These are phyloP conservation scores for Pituophis catenifer DNA, from an alignment of 2,113 vertebrate species.

Conservation along the genomic window DNA sequence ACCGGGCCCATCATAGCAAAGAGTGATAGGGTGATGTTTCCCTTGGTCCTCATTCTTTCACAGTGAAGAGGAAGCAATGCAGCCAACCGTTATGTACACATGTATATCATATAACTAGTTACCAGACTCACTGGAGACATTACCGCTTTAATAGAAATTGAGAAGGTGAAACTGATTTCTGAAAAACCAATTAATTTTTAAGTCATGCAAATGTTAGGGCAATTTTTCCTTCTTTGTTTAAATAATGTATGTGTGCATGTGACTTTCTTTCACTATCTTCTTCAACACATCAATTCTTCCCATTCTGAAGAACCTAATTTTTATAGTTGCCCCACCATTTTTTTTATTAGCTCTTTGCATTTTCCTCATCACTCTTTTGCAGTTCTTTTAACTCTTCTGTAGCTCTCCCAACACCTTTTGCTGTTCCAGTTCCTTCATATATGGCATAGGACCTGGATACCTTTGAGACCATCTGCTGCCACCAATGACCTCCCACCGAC, in stretches of 20 bases:
- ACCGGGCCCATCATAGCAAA: not conserved
- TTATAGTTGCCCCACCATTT: not conserved
- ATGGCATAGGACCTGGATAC: too few relatives aligned
- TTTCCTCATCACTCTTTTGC: not conserved
- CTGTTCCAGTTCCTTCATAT: not conserved
- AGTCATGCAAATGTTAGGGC: not conserved
- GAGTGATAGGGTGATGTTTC: not conserved
- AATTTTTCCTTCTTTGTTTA: not conserved
- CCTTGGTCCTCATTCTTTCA: slow-evolving; percentile 5
- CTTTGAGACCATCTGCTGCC: too few relatives aligned
- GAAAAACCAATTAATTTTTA: not conserved
- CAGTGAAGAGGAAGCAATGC: slow-evolving; percentile 1
- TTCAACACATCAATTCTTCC: not conserved
- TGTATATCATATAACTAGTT: not conserved
- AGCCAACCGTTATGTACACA: not conserved
- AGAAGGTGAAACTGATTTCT: not conserved
- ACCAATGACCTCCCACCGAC: too few relatives aligned
- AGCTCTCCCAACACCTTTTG: not conserved
- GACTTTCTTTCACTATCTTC: not conserved
- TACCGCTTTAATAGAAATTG: not conserved
- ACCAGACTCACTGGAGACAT: accelerated
- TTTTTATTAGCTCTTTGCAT: not conserved
- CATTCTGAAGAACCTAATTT: not conserved
- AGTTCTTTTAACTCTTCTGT: not conserved
- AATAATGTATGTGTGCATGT: not conserved